These are phyloP conservation scores for Strigamia crassipes DNA, from an alignment of 2,888 invertebrate genomes.

Conservation along the genomic window DNA sequence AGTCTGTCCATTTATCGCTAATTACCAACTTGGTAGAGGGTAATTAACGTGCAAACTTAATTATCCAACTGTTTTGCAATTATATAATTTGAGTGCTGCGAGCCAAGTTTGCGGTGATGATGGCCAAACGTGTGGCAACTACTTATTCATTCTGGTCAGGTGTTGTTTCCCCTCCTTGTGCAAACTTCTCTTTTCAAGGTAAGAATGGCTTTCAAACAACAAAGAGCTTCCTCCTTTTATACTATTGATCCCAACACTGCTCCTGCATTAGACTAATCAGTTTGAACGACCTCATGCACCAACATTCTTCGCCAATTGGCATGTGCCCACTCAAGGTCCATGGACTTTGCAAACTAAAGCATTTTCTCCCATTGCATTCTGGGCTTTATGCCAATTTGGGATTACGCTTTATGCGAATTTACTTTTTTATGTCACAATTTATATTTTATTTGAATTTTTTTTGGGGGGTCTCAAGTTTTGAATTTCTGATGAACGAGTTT, in stretches of 20 bases:
- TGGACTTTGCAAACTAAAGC: conserved; percentile 17
- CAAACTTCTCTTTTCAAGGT: conserved; percentile 16
- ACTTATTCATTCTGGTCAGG: conserved; percentile 17
- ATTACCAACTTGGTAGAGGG: conserved; percentile 16
- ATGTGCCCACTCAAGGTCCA: conserved; percentile 5
- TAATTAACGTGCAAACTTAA: conserved; percentile 16
- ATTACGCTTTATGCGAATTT: background rate
- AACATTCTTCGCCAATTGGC: conserved; percentile 21
- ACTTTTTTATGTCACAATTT: background rate
- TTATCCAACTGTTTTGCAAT: conserved; percentile 21
- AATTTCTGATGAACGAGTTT: too few species aligned
- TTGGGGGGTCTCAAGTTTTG: too few species aligned
- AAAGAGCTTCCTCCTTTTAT: conserved; percentile 16
- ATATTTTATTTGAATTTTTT: background rate
- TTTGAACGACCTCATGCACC: conserved; percentile 16
- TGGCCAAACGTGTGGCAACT: conserved; percentile 21
- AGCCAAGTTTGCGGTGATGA: conserved; percentile 21
- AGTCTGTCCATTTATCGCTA: conserved; percentile 16
- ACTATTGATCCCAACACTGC: conserved; percentile 16
- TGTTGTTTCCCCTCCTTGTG: conserved; percentile 4
- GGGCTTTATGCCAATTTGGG: background rate
- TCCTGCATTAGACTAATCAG: conserved; percentile 16
- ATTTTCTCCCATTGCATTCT: background rate
- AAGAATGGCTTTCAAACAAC: conserved; percentile 13
- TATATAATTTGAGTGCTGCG: conserved; percentile 11